Evolutionary conservation across 2,113 vertebrate genomes (phyloP).

Genomic region (Ciconia boyciana): DNA sequence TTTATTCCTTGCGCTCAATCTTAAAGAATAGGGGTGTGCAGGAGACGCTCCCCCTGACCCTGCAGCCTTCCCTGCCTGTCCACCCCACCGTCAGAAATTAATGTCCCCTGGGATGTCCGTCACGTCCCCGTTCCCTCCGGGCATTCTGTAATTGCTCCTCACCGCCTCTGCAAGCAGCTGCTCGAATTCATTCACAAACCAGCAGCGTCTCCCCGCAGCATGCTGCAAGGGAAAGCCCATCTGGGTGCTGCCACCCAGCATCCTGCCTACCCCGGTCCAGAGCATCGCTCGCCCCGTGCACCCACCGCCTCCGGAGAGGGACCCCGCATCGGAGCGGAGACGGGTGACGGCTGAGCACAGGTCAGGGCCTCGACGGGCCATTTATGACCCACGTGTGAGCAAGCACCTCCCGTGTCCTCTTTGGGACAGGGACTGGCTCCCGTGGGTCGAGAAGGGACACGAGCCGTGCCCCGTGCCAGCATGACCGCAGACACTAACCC

Average conservation of each 20-base stretch:
- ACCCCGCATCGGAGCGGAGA: background rate
- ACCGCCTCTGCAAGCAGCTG: background rate
- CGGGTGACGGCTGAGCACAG: fast-evolving
- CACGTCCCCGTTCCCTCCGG: background rate
- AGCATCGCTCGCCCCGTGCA: background rate
- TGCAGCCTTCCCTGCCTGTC: background rate
- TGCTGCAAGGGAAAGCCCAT: background rate
- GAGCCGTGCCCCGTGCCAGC: background rate
- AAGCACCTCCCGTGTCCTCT: background rate
- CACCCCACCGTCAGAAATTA: background rate
- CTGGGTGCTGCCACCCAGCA: background rate
- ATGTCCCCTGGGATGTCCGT: background rate
- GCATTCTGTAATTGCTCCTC: background rate
- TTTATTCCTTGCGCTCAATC: background rate
- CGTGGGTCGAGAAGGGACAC: background rate
- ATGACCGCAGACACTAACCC: background rate
- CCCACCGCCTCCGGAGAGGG: background rate
- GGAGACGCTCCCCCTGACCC: background rate
- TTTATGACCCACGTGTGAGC: background rate
- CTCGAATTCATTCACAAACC: constrained; percentile 36
- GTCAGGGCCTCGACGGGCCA: background rate
- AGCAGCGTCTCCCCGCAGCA: background rate
- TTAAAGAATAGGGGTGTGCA: background rate
- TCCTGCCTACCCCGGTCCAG: fast-evolving
- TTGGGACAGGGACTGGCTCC: background rate